A percentile compares a stretch with the other conserved stretches of the same genome.
These are phyloP conservation scores for Dicentrarchus labrax DNA, from an alignment of 2,113 vertebrate genomes.

Conservation along the genomic window DNA sequence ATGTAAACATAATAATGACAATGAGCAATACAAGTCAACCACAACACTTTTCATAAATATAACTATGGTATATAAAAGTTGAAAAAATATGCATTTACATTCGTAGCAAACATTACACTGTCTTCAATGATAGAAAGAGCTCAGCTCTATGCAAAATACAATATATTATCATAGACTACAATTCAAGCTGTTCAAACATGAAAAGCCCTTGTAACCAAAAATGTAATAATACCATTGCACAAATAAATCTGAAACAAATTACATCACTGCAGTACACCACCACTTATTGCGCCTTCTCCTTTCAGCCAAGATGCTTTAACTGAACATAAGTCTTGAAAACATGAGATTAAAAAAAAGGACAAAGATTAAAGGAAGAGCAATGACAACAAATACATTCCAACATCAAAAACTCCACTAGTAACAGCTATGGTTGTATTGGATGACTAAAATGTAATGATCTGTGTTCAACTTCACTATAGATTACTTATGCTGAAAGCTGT, in stretches of 20 bases:
- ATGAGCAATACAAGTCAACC: constrained; percentile 61
- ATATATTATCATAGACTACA: constrained; percentile 71
- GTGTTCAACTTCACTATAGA: constrained; percentile 55
- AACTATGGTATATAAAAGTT: constrained; percentile 83
- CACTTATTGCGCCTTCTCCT: constrained; percentile 32
- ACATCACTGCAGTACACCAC: constrained; percentile 44
- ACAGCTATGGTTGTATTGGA: constrained; percentile 37
- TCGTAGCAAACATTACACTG: constrained; percentile 81
- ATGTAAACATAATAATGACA: constrained; percentile 71
- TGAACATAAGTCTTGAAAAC: constrained; percentile 42
- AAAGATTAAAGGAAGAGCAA: constrained; percentile 50
- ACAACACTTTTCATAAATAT: constrained; percentile 80
- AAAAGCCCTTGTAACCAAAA: constrained; percentile 79
- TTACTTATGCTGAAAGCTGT: constrained; percentile 54
- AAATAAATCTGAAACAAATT: constrained; percentile 53
- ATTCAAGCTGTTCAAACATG: constrained; percentile 73
- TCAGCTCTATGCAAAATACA: constrained; percentile 80
- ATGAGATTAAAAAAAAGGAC: constrained; percentile 58
- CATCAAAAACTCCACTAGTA: constrained; percentile 63
- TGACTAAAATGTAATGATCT: constrained; percentile 58
- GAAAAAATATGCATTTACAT: constrained; percentile 85
- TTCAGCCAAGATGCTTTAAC: constrained; percentile 39
- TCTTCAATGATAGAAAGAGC: constrained; percentile 73
- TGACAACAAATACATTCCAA: constrained; percentile 70
- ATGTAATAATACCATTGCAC: constrained; percentile 66